A percentile compares a stretch with the other conserved stretches of the same genome.
Evolutionary conservation across 2,888 invertebrate species (phyloP).

Genomic region (Lithosia quadra): DNA sequence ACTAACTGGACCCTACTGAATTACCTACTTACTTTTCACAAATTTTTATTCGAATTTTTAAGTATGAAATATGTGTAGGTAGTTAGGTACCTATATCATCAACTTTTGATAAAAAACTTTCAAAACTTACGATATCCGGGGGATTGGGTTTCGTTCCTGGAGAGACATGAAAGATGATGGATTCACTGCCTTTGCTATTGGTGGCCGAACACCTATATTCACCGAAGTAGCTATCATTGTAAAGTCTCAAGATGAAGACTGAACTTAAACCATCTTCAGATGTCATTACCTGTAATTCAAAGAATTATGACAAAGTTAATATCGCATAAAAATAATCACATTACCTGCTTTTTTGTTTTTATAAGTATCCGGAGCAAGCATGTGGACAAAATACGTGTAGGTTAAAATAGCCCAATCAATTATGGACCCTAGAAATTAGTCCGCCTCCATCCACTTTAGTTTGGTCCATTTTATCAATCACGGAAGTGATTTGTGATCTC

Average conservation of each 20-base stretch:
- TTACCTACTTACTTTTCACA: too few species aligned
- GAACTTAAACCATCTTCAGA: conserved; percentile 71
- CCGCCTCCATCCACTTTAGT: too few species aligned
- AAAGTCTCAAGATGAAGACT: conserved; percentile 68
- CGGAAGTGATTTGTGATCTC: too few species aligned
- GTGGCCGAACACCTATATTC: conserved; percentile 75
- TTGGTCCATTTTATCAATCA: too few species aligned
- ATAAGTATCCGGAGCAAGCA: too few species aligned
- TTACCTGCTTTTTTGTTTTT: neutral
- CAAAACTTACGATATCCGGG: conserved; percentile 71
- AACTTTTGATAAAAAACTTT: neutral
- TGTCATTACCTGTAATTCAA: conserved; percentile 58
- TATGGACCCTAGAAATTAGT: too few species aligned
- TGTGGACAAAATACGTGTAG: too few species aligned
- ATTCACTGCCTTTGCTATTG: conserved; percentile 70
- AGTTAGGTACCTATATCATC: too few species aligned
- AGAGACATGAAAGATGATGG: conserved; percentile 74
- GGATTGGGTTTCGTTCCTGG: conserved; percentile 73
- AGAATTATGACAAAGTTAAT: neutral
- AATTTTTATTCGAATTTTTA: too few species aligned
- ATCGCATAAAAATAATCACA: neutral
- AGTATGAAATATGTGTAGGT: too few species aligned
- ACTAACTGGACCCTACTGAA: too few species aligned
- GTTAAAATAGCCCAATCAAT: too few species aligned
- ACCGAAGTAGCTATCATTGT: conserved; percentile 65